phyloP scores from a whole-genome alignment of 2,888 invertebrate genomes.

The Copidosoma aretas region DNA sequence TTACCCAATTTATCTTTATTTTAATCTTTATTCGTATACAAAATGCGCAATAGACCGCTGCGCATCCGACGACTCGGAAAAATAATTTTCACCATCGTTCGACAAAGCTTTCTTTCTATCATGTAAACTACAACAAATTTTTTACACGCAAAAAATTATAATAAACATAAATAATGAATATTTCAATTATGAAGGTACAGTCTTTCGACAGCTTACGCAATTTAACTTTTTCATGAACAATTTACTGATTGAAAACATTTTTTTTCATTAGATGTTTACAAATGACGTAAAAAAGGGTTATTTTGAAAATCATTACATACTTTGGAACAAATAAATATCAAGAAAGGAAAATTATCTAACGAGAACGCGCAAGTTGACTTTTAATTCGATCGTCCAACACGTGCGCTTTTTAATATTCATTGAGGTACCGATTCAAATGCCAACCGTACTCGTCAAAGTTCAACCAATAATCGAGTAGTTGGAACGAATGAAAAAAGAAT shows the following conservation, averaged over 20 bases:
- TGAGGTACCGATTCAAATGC: constrained; percentile 35
- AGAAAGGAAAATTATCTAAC: constrained; percentile 1
- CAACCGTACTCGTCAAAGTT: constrained; percentile 13
- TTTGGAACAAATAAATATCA: constrained; percentile 3
- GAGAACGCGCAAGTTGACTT: constrained; percentile 6
- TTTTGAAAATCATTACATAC: background rate
- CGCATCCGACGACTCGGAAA: constrained; percentile 30
- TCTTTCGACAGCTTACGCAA: too few relatives aligned
- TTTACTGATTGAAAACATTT: background rate
- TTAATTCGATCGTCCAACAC: constrained; percentile 19
- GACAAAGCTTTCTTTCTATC: constrained; percentile 22
- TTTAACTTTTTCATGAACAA: background rate
- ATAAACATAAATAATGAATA: constrained; percentile 24
- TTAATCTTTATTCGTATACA: constrained; percentile 38
- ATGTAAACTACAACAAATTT: constrained; percentile 25
- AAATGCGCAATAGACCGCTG: constrained; percentile 31
- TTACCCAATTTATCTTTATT: constrained; percentile 39
- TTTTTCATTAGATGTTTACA: background rate
- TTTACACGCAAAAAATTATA: constrained; percentile 28
- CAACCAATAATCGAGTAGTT: too few relatives aligned
- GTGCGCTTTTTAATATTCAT: constrained; percentile 24
- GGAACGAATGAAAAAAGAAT: too few relatives aligned
- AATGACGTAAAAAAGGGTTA: background rate
- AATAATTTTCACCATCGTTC: constrained; percentile 22
- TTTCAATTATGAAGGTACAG: background rate